These are phyloP conservation scores for Pipistrellus pygmaeus DNA, from an alignment of 2,797 vertebrate species.

Conservation along the genomic window DNA sequence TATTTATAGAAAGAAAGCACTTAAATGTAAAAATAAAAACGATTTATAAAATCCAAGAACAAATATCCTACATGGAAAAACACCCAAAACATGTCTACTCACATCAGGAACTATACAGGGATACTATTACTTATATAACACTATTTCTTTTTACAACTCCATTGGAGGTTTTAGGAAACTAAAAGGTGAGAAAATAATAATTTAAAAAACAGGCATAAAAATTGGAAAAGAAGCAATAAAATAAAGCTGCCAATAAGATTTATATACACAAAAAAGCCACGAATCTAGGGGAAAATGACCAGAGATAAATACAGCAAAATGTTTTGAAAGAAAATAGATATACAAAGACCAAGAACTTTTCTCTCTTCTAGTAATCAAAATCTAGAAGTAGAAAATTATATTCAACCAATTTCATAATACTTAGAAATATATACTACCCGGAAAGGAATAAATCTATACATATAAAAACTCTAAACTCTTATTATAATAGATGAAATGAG, in stretches of 20 bases:
- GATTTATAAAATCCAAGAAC: constrained; percentile 12
- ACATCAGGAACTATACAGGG: not conserved
- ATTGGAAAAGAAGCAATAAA: not conserved
- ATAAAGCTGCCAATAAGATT: not conserved
- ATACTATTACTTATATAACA: not conserved
- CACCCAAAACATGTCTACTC: not conserved
- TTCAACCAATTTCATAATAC: constrained; percentile 10
- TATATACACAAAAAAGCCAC: not conserved
- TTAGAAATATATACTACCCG: constrained; percentile 36
- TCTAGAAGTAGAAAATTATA: not conserved
- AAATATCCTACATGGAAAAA: not conserved
- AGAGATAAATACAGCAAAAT: not conserved
- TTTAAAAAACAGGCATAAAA: not conserved
- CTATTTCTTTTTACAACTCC: not conserved
- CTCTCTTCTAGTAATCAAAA: constrained; percentile 2
- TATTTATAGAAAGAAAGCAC: not conserved
- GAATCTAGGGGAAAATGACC: not conserved
- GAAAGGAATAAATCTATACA: not conserved
- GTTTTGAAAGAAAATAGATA: not conserved
- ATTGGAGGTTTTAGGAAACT: not conserved
- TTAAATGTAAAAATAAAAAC: constrained; percentile 31
- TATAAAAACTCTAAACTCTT: not conserved
- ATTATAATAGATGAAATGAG: constrained; percentile 20
- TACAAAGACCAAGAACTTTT: not conserved
- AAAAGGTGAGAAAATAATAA: not conserved